Evolutionary conservation across 2,888 invertebrate genomes (phyloP), one percentile per base, ranked within the genome.

Genomic region (Eucera pruinosa): DNA sequence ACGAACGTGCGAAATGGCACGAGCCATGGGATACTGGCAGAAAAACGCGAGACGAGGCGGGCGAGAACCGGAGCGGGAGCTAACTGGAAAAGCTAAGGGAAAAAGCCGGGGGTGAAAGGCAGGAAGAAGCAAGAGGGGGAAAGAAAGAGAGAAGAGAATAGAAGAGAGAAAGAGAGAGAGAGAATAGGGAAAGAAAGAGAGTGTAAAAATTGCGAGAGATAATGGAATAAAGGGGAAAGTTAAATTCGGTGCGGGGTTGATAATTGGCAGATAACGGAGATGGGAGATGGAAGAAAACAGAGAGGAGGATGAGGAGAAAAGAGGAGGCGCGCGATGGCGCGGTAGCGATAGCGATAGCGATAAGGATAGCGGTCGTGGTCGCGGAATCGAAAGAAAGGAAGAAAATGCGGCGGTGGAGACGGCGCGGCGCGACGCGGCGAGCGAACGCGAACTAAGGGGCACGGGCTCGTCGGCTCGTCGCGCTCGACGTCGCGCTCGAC

Each of bases 371-470:
- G 36, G 36, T 20, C 15, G 55, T 20, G n/a, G n/a, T 47, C 72
- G 65, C 66, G 67, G 18, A 62, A 71, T 57, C 54, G 73, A 55
- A 33, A 54, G 7, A 50, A 64, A 64, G 36, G 27, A 47, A 27
- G 30, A 58, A 52, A 67, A 62, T 27, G 54, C 55, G 62, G 71
- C 71, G 82, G 52, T 79, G 76, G 84, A 55, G 58, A 68, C 81
- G 81, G 83, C 85, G 86, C 65, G 86, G 69, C 82, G 77, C 83
- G 83, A 82, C 82, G 74, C 80, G 78, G 83, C 85, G 86, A 84
- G 70, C 84, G 79, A 80, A 79, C 86, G 84, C 84, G 83, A 74
- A 88, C 87, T 87, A 75, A 79, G 69, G 50, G 60, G 48, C 68
- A 47, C 74, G 66, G 62, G 61, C 71, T 75, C 76, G 66, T 71